Evolutionary conservation across 1,140 invertebrate genomes (phyloP).

Genomic region (Hyphantria cunea): DNA sequence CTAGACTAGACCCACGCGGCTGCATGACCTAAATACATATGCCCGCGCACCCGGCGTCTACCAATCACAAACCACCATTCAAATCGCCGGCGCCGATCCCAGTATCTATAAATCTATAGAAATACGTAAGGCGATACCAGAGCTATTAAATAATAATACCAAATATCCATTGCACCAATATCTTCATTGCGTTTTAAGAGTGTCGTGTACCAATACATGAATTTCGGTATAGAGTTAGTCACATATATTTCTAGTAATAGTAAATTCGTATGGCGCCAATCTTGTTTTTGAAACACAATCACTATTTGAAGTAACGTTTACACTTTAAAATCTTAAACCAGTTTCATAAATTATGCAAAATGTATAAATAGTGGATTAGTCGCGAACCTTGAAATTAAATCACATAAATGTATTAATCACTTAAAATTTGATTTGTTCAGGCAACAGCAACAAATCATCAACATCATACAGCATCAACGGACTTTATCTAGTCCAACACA

Average conservation of each 20-base stretch:
- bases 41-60: constrained; percentile 70
- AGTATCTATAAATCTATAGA: constrained; percentile 55
- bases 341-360: constrained; percentile 27
- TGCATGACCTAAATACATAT: constrained; percentile 72
- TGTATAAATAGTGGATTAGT: constrained; percentile 11
- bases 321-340: constrained; percentile 10
- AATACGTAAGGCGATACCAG: constrained; percentile 38
- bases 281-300: constrained; percentile 11
- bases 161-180: constrained; percentile 49
- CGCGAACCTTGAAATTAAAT: constrained; percentile 17
- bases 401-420: constrained; percentile 20
- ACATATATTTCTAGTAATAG: constrained; percentile 6
- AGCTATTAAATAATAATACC: constrained; percentile 49
- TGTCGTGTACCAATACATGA: too few relatives aligned
- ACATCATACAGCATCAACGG: too few relatives aligned
- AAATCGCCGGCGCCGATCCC: constrained; percentile 69
- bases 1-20: constrained; percentile 70
- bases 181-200: too few relatives aligned
- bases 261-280: constrained; percentile 15
- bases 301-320: constrained; percentile 10
- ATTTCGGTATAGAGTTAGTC: too few relatives aligned
- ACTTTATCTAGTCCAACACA: background rate
- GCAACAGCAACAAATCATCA: constrained; percentile 7
- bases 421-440: constrained; percentile 25
- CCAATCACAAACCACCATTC: constrained; percentile 68